Conservation (phyloP, 2,888 invertebrate species). For the Junonia oenone region DNA sequence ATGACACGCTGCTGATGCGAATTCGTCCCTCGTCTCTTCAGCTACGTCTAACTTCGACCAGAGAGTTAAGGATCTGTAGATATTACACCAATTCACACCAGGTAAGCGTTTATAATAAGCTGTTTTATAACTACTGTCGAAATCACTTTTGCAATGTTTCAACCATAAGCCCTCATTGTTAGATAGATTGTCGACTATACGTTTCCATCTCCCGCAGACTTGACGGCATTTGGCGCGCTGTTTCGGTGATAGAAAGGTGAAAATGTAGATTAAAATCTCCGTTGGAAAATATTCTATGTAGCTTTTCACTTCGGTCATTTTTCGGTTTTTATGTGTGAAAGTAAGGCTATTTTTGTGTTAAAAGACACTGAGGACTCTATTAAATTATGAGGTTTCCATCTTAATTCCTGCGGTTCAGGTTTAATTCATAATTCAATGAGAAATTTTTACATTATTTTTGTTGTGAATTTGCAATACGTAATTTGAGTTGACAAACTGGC, state of each 20-base stretch:
- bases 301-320: conserved; percentile 24
- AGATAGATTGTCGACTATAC: conserved; percentile 46
- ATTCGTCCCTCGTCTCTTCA: conserved; percentile 48
- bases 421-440: background rate
- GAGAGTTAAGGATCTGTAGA: conserved; percentile 52
- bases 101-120: conserved; percentile 42
- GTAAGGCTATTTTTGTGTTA: background rate
- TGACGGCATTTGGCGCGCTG: conserved; percentile 46
- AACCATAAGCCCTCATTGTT: conserved; percentile 44
- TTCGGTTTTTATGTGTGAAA: background rate
- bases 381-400: background rate
- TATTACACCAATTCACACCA: conserved; percentile 44
- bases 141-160: conserved; percentile 45
- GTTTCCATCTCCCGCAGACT: conserved; percentile 51
- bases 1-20: conserved; percentile 43
- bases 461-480: background rate
- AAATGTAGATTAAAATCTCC: conserved; percentile 50
- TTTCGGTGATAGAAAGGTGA: conserved; percentile 44
- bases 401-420: background rate
- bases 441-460: background rate
- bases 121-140: conserved; percentile 32
- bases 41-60: conserved; percentile 49
- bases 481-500: no score
- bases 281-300: conserved; percentile 41
- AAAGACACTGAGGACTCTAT: background rate